Base-by-base conservation (phyloP, 2,888 invertebrate genomes). In the Cephalotes varians region DNA sequence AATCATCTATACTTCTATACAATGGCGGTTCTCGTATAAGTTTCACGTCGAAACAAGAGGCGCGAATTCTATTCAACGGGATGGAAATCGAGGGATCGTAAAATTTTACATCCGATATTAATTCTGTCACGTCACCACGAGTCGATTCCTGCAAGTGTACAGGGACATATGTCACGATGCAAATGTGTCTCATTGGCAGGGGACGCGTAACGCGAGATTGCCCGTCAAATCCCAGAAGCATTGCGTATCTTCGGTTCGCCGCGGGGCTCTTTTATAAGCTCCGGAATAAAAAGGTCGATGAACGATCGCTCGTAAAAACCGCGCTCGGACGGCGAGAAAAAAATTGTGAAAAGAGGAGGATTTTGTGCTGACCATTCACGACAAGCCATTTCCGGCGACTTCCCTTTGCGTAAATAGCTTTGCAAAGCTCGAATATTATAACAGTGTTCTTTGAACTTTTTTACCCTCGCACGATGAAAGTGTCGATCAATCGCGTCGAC, bases 331-430 rank as follows among this genome's bases (percentile, higher is more conserved):
- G 10, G 37, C 54, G 40, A 25, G 58, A 56, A 76, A 25, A 81
- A 81, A 47, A 37, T 49, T 25, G 73, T 21, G 34, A 56, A 67
- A 49, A 37, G 49, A 37, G 28, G 47, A n/a, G 62, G 56, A 71
- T 83, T 82, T 79, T 69, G 21, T 15, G 87, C 87, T 85, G 85
- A 84, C 84, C 84, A 71, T 82, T 84, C 64, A 54, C 71, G 58
- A 74, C 65, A 44, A 82, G 74, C 72, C 76, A 83, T 88, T 87
- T 87, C 76, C 80, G 81, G 69, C 76, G 81, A 79, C 81, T 49
- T 81, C 40, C 62, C 71, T 51, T 74, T 40, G 79, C 81, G 80
- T 83, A 71, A 87, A 84, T 79, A 34, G 65, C 76, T 74, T 62
- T 54, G 51, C n/a, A 65, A 87, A 81, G 69, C 80, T 44, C 21